Base-by-base conservation (phyloP, 2,888 invertebrate genomes). In the Acrobasis repandana region DNA sequence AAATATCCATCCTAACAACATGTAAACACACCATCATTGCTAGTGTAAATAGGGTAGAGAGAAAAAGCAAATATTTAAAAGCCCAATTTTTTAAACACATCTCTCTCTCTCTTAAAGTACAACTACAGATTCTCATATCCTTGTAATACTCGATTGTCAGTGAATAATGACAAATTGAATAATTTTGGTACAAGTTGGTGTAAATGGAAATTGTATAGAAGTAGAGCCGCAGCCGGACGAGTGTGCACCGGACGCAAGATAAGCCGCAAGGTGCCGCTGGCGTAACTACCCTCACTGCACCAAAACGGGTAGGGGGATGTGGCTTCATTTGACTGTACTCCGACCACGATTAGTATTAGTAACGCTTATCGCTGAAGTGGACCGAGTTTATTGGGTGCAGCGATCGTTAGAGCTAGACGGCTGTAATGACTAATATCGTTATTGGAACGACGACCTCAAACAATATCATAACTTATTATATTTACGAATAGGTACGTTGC, bases 261-360 rank as follows among this genome's bases (percentile, higher is more conserved):
- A 85, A 85, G 83, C 85, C 83, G 76, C 85, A 83, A 84, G 84
- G 83, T 83, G 82, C 73, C 76, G 75, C 64, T 67, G 76, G 73
- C 72, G 79, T 79, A 79, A 82, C 82, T 77, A 68, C 79, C 75
- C 73, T 74, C 77, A 77, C 73, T 79, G 76, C 64, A 66, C 66
- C 63, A 51, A 43, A 59, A 71, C 71, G 73, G 73, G 66, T 65
- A 18, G 52, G 38, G 38, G 38, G 36, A 16, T 15, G 65, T 65
- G 63, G 75, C 68, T 74, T 77, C 79, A 78, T 80, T 81, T 76
- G 75, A 72, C 74, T 71, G 68, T 63, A 70, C 75, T 69, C 47
- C 75, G 72, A 61, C 68, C 65, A 66, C 72, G 73, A 82, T 82
- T 78, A 79, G 77, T 77, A 73, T 74, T 74, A 75, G 68, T 76